Evolutionary conservation across 2,113 vertebrate genomes (phyloP).

Genomic region (Nerophis ophidion): DNA sequence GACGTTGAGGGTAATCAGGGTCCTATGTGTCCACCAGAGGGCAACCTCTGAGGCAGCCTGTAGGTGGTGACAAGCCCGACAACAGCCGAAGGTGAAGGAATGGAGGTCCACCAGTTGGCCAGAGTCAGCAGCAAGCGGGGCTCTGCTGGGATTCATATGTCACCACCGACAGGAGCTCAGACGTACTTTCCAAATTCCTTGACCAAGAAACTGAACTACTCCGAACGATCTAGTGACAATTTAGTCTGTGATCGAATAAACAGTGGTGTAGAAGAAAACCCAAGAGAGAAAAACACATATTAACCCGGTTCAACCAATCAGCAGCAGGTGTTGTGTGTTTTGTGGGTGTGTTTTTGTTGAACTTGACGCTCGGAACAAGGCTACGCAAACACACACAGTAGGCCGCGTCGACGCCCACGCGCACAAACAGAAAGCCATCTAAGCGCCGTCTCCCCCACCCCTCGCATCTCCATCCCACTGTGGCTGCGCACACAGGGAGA

Average conservation of each 20-base stretch:
- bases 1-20: background rate
- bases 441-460: constrained; percentile 40
- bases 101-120: constrained; percentile 11
- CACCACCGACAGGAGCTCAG: constrained; percentile 14
- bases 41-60: constrained; percentile 37
- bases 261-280: background rate
- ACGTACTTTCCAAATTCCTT: background rate
- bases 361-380: constrained; percentile 35
- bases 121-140: constrained; percentile 22
- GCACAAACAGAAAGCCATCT: constrained; percentile 36
- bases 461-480: constrained; percentile 61
- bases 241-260: background rate
- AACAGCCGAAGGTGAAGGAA: constrained; percentile 9
- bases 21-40: constrained; percentile 59
- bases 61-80: constrained; percentile 22
- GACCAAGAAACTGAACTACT: background rate
- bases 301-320: background rate
- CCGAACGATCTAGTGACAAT: background rate
- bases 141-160: constrained; percentile 31
- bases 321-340: background rate
- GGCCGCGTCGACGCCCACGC: constrained; percentile 12
- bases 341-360: constrained; percentile 30
- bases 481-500: constrained; percentile 59
- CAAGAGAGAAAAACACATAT: background rate
- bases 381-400: constrained; percentile 24